phyloP scores from a whole-genome alignment of 2,888 invertebrate species.

The Choristoneura rosaceana region DNA sequence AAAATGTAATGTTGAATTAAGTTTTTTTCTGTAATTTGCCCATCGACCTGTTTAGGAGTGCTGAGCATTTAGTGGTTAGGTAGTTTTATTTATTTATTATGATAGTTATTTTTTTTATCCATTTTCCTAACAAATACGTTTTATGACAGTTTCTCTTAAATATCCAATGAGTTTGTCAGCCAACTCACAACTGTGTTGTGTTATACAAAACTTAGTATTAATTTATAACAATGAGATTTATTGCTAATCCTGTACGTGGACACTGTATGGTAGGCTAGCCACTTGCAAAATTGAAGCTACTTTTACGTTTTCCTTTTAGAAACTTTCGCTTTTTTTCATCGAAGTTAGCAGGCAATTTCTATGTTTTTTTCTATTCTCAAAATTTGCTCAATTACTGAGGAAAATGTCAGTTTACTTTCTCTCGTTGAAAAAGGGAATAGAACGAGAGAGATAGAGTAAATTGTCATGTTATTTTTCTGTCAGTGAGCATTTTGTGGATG shows the following conservation, averaged over 20 bases:
- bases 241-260: neutral
- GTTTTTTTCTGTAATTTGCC: constrained; percentile 58
- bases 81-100: constrained; percentile 62
- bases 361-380: neutral
- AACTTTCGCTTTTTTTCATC: neutral
- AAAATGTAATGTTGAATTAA: constrained; percentile 64
- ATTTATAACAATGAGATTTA: constrained; percentile 10
- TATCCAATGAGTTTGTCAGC: neutral
- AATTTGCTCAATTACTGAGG: neutral
- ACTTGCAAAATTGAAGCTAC: constrained; percentile 2
- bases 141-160: neutral
- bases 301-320: neutral
- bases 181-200: neutral
- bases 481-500: constrained; percentile 1
- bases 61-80: constrained; percentile 56
- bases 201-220: neutral
- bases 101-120: constrained; percentile 9
- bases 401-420: neutral
- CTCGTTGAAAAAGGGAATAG: neutral
- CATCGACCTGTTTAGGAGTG: constrained; percentile 57
- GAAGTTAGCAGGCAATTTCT: neutral
- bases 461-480: neutral
- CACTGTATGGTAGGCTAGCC: constrained; percentile 1
- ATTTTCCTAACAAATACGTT: constrained; percentile 23
- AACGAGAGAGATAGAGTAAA: neutral